These are phyloP conservation scores for Ahaetulla prasina DNA, from an alignment of 2,113 vertebrate species.

Conservation along the genomic window DNA sequence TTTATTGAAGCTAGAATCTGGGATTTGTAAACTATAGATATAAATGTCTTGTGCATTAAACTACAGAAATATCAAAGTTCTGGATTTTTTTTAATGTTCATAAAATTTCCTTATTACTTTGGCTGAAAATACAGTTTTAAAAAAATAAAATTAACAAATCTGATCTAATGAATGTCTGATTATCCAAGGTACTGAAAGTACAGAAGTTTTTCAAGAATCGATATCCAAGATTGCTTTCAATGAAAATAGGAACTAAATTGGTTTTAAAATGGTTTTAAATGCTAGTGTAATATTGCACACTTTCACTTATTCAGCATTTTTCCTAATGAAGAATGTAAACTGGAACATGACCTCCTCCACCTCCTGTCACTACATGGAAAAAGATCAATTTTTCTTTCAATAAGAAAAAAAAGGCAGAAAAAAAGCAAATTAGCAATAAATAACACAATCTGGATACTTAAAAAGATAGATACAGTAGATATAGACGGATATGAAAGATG, in stretches of 20 bases:
- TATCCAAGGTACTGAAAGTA: neutral
- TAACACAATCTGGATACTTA: neutral
- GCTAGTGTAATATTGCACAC: neutral
- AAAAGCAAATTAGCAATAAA: neutral
- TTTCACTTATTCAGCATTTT: neutral
- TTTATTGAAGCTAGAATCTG: slow-evolving; percentile 33
- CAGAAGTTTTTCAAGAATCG: neutral
- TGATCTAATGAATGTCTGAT: slow-evolving; percentile 15
- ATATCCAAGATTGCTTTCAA: neutral
- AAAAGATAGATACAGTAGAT: neutral
- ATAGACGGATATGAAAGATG: neutral
- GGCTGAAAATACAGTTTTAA: neutral
- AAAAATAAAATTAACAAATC: slow-evolving; percentile 14
- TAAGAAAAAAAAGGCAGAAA: neutral
- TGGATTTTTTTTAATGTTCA: slow-evolving; percentile 32
- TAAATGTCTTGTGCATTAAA: slow-evolving; percentile 40
- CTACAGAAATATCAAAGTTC: slow-evolving; percentile 40
- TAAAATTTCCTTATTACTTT: slow-evolving; percentile 38
- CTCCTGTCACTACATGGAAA: neutral
- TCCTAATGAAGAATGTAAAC: neutral
- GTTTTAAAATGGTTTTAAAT: neutral
- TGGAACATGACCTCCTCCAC: neutral
- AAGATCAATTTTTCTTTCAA: neutral
- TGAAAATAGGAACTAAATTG: neutral
- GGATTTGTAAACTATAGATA: slow-evolving; percentile 31